Conservation (phyloP, 2,113 vertebrate genomes). For the Caloenas nicobarica region DNA sequence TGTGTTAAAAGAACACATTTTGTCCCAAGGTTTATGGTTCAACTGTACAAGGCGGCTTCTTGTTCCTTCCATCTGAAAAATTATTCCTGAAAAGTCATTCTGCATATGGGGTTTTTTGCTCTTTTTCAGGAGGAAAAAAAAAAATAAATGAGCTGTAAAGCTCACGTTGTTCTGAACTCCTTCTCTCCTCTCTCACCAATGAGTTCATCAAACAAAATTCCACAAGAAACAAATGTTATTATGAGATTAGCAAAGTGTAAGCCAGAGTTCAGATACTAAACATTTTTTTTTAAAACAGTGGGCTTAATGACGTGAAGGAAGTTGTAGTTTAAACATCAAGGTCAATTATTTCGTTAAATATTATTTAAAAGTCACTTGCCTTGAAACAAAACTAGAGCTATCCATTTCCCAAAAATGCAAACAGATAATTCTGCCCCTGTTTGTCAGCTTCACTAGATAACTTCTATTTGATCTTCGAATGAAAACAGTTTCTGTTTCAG, state of each 20-base stretch:
- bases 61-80: conserved; percentile 16
- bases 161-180: conserved; percentile 14
- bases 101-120: not conserved
- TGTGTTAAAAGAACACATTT: conserved; percentile 22
- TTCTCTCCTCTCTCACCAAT: conserved; percentile 4
- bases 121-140: conserved; percentile 13
- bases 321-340: conserved; percentile 62
- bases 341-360: conserved; percentile 60
- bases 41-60: not conserved
- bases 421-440: conserved; percentile 49
- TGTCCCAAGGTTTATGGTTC: not conserved
- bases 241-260: conserved; percentile 43
- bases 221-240: conserved; percentile 42
- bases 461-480: conserved; percentile 63
- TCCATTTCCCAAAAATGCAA: conserved; percentile 41
- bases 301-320: conserved; percentile 36
- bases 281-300: not conserved
- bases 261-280: conserved; percentile 35
- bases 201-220: conserved; percentile 44
- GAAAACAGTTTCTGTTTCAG: conserved; percentile 67
- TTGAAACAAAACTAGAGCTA: conserved; percentile 64
- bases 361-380: conserved; percentile 57
- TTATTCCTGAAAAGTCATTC: conserved; percentile 56
- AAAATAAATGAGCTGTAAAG: conserved; percentile 39
- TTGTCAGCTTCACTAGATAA: conserved; percentile 55